These are phyloP conservation scores for Synergus laeviventris DNA, from an alignment of 2,888 invertebrate genomes.

Conservation along the genomic window DNA sequence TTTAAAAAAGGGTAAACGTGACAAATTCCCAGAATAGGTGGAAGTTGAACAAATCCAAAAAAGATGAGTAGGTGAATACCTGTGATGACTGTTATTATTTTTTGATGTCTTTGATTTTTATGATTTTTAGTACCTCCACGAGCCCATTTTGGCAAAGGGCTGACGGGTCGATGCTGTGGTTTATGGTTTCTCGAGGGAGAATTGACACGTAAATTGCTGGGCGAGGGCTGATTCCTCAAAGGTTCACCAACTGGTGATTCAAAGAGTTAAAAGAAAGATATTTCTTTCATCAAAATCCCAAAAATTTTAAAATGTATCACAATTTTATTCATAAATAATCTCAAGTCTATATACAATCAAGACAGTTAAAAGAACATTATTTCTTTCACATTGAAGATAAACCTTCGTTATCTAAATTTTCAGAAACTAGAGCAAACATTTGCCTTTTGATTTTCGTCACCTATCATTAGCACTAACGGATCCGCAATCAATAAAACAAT, in stretches of 20 bases:
- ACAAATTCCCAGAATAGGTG: no score
- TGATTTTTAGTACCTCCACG: slow-evolving; percentile 76
- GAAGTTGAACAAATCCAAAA: no score
- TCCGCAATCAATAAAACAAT: slow-evolving; percentile 1
- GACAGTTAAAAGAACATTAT: background rate
- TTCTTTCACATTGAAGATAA: background rate
- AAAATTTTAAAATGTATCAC: background rate
- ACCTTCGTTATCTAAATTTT: background rate
- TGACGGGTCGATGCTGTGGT: slow-evolving; percentile 76
- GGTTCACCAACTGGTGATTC: slow-evolving; percentile 77
- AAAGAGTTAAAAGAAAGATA: slow-evolving; percentile 45
- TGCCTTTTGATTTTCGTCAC: background rate
- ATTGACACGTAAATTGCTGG: slow-evolving; percentile 75
- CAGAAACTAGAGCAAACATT: background rate
- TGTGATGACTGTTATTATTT: no score
- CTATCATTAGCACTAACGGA: background rate
- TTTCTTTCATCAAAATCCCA: background rate
- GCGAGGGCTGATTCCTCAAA: slow-evolving; percentile 77
- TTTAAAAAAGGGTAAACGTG: no score
- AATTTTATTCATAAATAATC: background rate
- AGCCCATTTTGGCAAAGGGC: slow-evolving; percentile 80
- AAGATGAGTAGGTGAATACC: no score
- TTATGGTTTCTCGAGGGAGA: slow-evolving; percentile 71
- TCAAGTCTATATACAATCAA: background rate
- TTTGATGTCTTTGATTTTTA: background rate